These are phyloP conservation scores for Hanleya hanleyi DNA, from an alignment of 2,888 invertebrate species.

Conservation along the genomic window DNA sequence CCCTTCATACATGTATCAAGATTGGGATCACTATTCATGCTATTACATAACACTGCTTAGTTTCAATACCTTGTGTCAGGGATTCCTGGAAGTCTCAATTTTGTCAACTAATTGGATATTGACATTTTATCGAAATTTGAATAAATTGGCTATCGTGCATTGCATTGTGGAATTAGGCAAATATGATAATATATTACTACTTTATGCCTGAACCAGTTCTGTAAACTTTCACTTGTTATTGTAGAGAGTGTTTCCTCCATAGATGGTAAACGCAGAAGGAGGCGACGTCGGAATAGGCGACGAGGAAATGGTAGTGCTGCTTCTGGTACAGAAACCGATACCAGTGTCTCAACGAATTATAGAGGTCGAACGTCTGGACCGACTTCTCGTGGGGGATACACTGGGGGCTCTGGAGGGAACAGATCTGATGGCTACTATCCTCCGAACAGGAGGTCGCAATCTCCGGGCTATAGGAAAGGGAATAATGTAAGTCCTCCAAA, in stretches of 20 bases:
- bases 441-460: background rate
- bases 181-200: too few relatives aligned
- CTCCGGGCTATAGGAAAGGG: background rate
- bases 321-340: constrained; percentile 66
- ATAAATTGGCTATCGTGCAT: too few relatives aligned
- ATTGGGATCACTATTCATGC: too few relatives aligned
- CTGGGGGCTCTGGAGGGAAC: background rate
- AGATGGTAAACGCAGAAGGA: constrained; percentile 40
- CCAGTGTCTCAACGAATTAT: constrained; percentile 59
- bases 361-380: constrained; percentile 19
- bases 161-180: too few relatives aligned
- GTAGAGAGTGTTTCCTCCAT: constrained; percentile 19
- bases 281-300: constrained; percentile 46
- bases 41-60: too few relatives aligned
- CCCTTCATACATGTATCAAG: too few relatives aligned
- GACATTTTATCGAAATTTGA: too few relatives aligned
- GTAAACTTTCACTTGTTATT: too few relatives aligned
- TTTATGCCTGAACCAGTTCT: too few relatives aligned
- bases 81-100: too few relatives aligned
- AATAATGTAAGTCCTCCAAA: background rate
- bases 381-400: background rate
- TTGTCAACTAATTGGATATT: too few relatives aligned
- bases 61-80: too few relatives aligned
- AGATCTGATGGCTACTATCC: background rate
- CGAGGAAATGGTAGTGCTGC: constrained; percentile 59